A percentile compares a stretch with the other conserved stretches of the same genome.
phyloP scores from a whole-genome alignment of 2,888 invertebrate genomes.

The Rhamnusium bicolor region DNA sequence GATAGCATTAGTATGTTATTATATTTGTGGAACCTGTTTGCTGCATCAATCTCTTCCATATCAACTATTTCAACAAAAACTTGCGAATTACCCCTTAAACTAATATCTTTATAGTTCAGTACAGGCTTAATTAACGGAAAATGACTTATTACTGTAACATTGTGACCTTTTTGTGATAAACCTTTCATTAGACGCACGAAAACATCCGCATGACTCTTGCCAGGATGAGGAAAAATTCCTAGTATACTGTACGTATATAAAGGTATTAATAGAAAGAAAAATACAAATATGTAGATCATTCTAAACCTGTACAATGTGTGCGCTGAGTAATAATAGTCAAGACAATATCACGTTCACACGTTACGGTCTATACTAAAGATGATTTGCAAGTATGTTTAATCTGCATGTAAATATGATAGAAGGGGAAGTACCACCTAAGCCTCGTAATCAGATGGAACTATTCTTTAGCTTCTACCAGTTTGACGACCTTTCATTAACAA shows the following conservation, averaged over 20 bases:
- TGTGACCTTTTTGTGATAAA: slow-evolving; percentile 77
- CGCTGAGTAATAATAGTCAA: not conserved
- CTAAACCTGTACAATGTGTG: too few species aligned
- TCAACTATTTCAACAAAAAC: slow-evolving; percentile 3
- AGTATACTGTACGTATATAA: slow-evolving; percentile 71
- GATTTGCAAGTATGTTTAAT: not conserved
- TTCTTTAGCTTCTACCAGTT: too few species aligned
- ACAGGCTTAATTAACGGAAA: slow-evolving; percentile 73
- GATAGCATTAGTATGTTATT: not conserved
- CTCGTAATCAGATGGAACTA: too few species aligned
- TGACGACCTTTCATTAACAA: too few species aligned
- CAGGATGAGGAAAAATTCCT: slow-evolving; percentile 79
- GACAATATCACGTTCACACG: not conserved
- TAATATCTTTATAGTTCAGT: slow-evolving; percentile 76
- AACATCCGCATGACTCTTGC: slow-evolving; percentile 81
- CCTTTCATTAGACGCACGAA: slow-evolving; percentile 76
- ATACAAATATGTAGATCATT: not conserved
- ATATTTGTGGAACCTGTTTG: not conserved
- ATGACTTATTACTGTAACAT: slow-evolving; percentile 80
- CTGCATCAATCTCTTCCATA: not conserved
- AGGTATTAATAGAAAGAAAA: not conserved
- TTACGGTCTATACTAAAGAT: not conserved
- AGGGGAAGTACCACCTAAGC: too few species aligned
- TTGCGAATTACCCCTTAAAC: slow-evolving; percentile 48
- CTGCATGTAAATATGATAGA: not conserved